Conservation (phyloP, 1,140 invertebrate species). For the Eurosta solidaginis region DNA sequence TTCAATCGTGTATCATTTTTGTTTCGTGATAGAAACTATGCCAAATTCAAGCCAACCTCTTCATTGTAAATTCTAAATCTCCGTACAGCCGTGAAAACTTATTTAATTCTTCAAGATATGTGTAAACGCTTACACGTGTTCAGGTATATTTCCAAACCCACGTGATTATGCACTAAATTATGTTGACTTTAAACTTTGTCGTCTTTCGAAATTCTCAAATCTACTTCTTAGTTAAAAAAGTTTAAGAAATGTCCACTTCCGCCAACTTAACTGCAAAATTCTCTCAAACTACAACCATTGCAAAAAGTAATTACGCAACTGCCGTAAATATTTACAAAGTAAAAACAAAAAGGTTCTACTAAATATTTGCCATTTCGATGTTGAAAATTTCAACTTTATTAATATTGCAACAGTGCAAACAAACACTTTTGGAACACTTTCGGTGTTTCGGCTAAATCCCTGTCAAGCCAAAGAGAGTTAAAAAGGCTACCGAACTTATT, state of each 20-base stretch:
- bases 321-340: background rate
- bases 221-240: background rate
- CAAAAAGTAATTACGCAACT: background rate
- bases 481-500: too few species aligned
- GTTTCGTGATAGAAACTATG: too few species aligned
- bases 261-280: background rate
- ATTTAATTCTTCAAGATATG: too few species aligned
- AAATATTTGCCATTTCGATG: background rate
- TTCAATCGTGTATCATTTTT: too few species aligned
- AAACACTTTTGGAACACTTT: background rate
- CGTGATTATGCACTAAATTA: background rate
- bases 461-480: background rate
- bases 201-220: background rate
- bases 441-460: background rate
- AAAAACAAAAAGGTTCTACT: background rate
- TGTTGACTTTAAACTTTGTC: background rate
- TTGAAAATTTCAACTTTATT: conserved; percentile 3
- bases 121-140: too few species aligned
- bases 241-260: conserved; percentile 17
- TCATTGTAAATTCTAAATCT: too few species aligned
- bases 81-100: too few species aligned
- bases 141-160: too few species aligned
- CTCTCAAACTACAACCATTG: background rate
- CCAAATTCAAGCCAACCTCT: too few species aligned
- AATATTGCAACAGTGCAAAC: background rate